phyloP scores from a whole-genome alignment of 2,797 vertebrate genomes.

The Steatocranus sp. region DNA sequence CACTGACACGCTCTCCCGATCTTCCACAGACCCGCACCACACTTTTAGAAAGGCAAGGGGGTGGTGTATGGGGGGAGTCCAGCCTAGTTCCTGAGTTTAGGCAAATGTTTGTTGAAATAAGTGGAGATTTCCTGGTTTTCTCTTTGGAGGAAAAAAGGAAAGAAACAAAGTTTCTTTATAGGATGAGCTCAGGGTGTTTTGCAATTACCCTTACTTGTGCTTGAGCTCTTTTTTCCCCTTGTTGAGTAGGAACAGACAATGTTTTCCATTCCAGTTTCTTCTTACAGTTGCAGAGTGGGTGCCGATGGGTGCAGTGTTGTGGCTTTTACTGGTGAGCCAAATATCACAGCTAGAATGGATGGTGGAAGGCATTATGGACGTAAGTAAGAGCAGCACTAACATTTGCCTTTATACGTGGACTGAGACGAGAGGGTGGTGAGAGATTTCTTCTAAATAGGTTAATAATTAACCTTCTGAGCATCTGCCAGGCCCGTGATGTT shows the following conservation, averaged over 20 bases:
- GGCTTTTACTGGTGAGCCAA: slow-evolving; percentile 51
- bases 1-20: slow-evolving; percentile 11
- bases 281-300: slow-evolving; percentile 45
- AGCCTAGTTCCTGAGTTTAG: slow-evolving; percentile 76
- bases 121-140: slow-evolving; percentile 88
- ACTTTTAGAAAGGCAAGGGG: slow-evolving; percentile 3
- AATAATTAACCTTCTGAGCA: slow-evolving; percentile 52
- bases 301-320: slow-evolving; percentile 41
- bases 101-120: slow-evolving; percentile 91
- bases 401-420: slow-evolving; percentile 50
- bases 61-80: slow-evolving; percentile 44
- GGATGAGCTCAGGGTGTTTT: slow-evolving; percentile 68
- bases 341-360: slow-evolving; percentile 55
- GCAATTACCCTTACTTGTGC: slow-evolving; percentile 48
- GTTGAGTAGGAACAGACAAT: slow-evolving; percentile 59
- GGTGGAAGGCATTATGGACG: slow-evolving; percentile 52
- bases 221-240: slow-evolving; percentile 26
- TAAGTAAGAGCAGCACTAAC: slow-evolving; percentile 67
- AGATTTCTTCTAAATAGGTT: slow-evolving; percentile 33
- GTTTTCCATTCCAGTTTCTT: slow-evolving; percentile 55
- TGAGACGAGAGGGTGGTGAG: slow-evolving; percentile 7
- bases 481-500: slow-evolving; percentile 35
- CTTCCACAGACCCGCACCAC: slow-evolving; percentile 27
- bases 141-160: slow-evolving; percentile 46
- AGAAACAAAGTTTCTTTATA: slow-evolving; percentile 51